Evolutionary conservation across 2,888 invertebrate species (phyloP).

Genomic region (Drosophila picticornis): DNA sequence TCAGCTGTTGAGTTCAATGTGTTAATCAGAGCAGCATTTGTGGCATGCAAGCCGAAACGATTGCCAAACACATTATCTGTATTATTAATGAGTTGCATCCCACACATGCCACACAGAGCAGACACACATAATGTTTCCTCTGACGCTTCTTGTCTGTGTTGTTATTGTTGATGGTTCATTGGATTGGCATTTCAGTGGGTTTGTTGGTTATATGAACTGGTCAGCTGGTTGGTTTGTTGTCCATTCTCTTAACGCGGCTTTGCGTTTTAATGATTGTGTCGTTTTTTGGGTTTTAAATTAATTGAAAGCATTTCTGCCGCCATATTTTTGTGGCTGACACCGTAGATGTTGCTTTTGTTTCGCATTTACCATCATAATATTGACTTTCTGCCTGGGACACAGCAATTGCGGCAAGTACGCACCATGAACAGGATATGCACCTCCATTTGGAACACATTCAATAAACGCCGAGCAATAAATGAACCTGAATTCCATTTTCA

Average conservation of each 20-base stretch:
- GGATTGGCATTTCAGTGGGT: conserved; percentile 22
- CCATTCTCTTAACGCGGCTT: conserved; percentile 38
- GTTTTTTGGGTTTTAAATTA: conserved; percentile 76
- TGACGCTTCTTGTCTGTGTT: conserved; percentile 4
- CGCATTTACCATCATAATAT: conserved; percentile 63
- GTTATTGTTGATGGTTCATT: conserved; percentile 21
- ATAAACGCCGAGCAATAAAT: conserved; percentile 34
- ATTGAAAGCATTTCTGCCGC: conserved; percentile 75
- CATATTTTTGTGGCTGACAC: conserved; percentile 59
- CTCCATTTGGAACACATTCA: conserved; percentile 21
- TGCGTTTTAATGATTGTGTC: conserved; percentile 54
- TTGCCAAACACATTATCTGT: conserved; percentile 76
- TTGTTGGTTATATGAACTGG: conserved; percentile 12
- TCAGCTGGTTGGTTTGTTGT: conserved; percentile 6
- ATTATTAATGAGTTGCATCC: conserved; percentile 76
- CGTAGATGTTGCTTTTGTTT: conserved; percentile 42
- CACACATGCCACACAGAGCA: conserved; percentile 55
- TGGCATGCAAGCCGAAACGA: conserved; percentile 71
- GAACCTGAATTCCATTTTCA: conserved; percentile 18
- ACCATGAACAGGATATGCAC: background rate
- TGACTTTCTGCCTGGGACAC: conserved; percentile 61
- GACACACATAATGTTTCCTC: conserved; percentile 9
- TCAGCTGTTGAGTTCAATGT: conserved; percentile 55
- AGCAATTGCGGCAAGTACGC: conserved; percentile 9
- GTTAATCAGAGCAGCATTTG: conserved; percentile 71